Base-by-base conservation (phyloP, 2,888 invertebrate species). In the Pachymerium ferrugineum region DNA sequence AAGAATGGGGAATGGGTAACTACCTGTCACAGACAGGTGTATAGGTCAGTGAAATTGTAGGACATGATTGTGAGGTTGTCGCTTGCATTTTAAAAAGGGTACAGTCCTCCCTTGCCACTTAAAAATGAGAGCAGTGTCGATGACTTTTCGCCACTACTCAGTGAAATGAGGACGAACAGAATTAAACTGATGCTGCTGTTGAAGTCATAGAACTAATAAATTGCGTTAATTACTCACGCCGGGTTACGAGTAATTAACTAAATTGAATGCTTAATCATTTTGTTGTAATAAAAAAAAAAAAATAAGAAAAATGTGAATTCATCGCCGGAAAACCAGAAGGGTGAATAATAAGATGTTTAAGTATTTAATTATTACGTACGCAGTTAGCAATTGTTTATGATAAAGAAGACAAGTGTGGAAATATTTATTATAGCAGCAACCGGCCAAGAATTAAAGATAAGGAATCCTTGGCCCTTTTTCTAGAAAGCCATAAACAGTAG, bases 101-200 rank as follows among this genome's bases (percentile, higher is more conserved):
- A 62, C 54, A 25, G 22, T 2, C 47, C 28, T 62, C 62, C 38
- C 4, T 8, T 38, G 6, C 62, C 25, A 28, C 62, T 25, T 62
- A 62, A 62, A 62, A 62, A 28, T 62, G 62, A 62, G 62, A 28
- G 62, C 62, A 25, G 62, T 25, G 62, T 62, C 62, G 62, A 62
- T 62, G 62, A 62, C 62, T 62, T 62, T 28, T 62, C 62, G 62
- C 62, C 62, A 62, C 62, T 62, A 28, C 25, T 62, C 25, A 62
- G 62, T 62, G 62, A 62, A 62, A 62, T 62, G 62, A 62, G 62
- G 62, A 62, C 62, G 62, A 62, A 62, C 62, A 62, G 62, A 62
- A 62, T 62, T 62, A 62, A 62, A 62, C 62, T 62, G 62, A 62
- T n/a, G n/a, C 25, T 62, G 62, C 28, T 28, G 62, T 62, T 62